These are phyloP conservation scores for Dasypogon diadema DNA, from an alignment of 2,888 invertebrate species.

Conservation along the genomic window DNA sequence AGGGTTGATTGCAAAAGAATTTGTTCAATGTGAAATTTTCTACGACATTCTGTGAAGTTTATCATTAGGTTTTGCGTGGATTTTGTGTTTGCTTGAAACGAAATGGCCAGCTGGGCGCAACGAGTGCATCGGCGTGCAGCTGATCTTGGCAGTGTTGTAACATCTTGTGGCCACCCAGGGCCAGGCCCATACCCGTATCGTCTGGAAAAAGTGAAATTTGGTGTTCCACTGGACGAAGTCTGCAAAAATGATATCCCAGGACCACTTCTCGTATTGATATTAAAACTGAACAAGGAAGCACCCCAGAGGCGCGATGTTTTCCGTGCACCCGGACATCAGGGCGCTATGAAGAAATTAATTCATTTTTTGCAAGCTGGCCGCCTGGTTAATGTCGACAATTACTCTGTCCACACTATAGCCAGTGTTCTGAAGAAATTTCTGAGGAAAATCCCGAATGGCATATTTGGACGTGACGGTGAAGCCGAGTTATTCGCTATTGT, in stretches of 20 bases:
- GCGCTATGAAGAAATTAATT: slow-evolving; percentile 92
- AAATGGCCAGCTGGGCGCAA: slow-evolving; percentile 92
- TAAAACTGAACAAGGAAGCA: slow-evolving; percentile 95
- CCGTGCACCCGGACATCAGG: slow-evolving; percentile 94
- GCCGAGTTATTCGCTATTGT: slow-evolving; percentile 90
- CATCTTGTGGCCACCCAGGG: slow-evolving; percentile 89
- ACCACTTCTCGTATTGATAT: slow-evolving; percentile 88
- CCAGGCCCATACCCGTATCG: slow-evolving; percentile 83
- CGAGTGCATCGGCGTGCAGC: slow-evolving; percentile 93
- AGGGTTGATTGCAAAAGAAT: not conserved
- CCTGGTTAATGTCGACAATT: slow-evolving; percentile 92
- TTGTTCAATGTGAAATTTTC: not conserved
- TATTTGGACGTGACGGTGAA: slow-evolving; percentile 94
- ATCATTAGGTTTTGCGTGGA: not conserved
- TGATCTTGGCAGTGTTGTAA: slow-evolving; percentile 90
- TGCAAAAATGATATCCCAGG: slow-evolving; percentile 96
- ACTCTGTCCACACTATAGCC: slow-evolving; percentile 97
- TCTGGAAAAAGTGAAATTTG: slow-evolving; percentile 95
- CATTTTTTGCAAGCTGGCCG: slow-evolving; percentile 92
- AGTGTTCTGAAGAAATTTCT: slow-evolving; percentile 98
- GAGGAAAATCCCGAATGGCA: slow-evolving; percentile 95
- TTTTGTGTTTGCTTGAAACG: slow-evolving; percentile 19
- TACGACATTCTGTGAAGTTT: not conserved
- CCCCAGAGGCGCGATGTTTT: slow-evolving; percentile 94
- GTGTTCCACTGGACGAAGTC: slow-evolving; percentile 90